phyloP scores from a whole-genome alignment of 2,888 invertebrate genomes.

The Antheraea yamamai region DNA sequence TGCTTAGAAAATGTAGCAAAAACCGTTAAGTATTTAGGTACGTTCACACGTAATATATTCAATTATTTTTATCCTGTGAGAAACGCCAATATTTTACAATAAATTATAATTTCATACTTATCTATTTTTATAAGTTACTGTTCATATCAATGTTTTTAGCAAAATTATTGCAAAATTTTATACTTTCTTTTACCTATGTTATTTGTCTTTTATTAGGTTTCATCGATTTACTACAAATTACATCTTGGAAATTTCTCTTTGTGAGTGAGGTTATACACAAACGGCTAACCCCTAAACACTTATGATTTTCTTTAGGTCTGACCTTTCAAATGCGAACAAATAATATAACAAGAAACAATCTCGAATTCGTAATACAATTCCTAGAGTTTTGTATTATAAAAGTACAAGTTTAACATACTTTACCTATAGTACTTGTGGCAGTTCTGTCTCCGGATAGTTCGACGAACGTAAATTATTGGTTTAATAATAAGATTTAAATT shows the following conservation, averaged over 20 bases:
- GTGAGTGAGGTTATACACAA: neutral
- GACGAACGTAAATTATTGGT: neutral
- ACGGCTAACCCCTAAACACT: neutral
- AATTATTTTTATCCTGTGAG: neutral
- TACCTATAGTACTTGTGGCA: neutral
- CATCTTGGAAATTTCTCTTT: neutral
- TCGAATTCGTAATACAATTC: neutral
- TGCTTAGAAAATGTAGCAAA: neutral
- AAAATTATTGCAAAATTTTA: neutral
- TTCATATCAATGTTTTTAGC: no score
- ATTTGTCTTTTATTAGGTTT: neutral
- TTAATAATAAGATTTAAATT: neutral
- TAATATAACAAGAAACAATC: no score
- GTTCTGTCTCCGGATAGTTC: neutral
- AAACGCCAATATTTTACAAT: neutral
- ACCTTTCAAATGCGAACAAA: neutral
- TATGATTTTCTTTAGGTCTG: neutral
- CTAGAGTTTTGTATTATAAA: neutral
- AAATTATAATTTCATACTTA: neutral
- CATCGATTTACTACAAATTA: neutral
- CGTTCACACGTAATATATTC: no score
- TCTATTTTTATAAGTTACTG: no score
- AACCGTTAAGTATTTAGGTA: neutral
- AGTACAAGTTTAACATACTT: neutral
- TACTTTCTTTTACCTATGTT: neutral